A percentile compares a stretch with the other conserved stretches of the same genome.
Conservation (phyloP, 2,113 vertebrate species). For the Xenotilapia caudafasciata region DNA sequence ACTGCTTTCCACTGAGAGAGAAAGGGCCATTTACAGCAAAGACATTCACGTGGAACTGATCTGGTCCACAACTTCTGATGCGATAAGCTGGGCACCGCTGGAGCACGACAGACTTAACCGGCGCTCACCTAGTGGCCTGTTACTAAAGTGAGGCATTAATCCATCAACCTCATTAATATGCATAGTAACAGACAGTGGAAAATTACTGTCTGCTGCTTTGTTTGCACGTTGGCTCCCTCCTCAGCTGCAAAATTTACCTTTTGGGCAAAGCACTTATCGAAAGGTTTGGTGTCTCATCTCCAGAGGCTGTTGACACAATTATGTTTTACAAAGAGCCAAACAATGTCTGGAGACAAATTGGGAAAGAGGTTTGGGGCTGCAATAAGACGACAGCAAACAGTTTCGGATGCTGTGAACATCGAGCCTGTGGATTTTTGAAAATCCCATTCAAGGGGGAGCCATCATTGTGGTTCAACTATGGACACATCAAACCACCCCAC, state of each 20-base stretch:
- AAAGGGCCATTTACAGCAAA: conserved; percentile 12
- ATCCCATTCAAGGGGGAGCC: neutral
- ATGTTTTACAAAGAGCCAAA: conserved; percentile 49
- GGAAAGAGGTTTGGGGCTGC: neutral
- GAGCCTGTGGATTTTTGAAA: neutral
- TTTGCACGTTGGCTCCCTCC: conserved; percentile 32
- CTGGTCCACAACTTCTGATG: conserved; percentile 41
- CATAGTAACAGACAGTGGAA: conserved; percentile 37
- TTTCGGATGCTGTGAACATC: neutral
- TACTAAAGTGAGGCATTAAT: conserved; percentile 47
- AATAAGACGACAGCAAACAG: neutral
- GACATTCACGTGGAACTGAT: conserved; percentile 30
- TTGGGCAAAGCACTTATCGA: conserved; percentile 46
- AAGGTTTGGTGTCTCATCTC: conserved; percentile 36
- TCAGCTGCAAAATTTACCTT: conserved; percentile 38
- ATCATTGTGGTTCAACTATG: neutral
- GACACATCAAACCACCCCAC: neutral
- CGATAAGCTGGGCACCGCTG: conserved; percentile 35
- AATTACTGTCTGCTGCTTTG: conserved; percentile 46
- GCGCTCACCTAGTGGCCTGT: conserved; percentile 15
- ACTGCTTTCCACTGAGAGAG: conserved; percentile 25
- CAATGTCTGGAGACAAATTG: conserved; percentile 39
- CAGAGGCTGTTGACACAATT: conserved; percentile 46
- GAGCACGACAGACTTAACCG: conserved; percentile 29
- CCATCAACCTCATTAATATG: conserved; percentile 61